phyloP scores from a whole-genome alignment of 2,888 invertebrate genomes.

The Phyto melanocephala region DNA sequence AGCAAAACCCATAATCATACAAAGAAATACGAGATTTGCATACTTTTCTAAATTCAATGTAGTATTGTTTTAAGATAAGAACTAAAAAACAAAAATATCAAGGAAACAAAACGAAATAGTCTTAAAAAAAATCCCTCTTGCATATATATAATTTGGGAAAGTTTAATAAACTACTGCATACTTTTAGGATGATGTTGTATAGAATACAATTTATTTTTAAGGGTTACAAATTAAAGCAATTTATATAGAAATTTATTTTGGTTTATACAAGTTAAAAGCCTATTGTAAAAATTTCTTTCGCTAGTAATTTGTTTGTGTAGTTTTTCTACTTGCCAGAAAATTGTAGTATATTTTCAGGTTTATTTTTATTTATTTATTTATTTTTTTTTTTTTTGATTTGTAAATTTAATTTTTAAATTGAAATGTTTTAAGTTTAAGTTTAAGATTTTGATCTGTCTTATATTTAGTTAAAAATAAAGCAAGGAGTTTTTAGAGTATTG shows the following conservation, averaged over 20 bases:
- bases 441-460: neutral
- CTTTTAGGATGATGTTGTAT: neutral
- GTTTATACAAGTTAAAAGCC: neutral
- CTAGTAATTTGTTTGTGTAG: neutral
- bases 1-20: neutral
- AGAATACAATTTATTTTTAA: neutral
- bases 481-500: neutral
- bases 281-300: neutral
- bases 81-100: neutral
- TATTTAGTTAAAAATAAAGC: neutral
- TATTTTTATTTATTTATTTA: neutral
- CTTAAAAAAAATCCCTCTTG: neutral
- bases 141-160: neutral
- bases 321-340: neutral
- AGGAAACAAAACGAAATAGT: neutral
- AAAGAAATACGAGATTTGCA: slow-evolving; percentile 37
- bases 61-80: too few species aligned
- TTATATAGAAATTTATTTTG: slow-evolving; percentile 1
- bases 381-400: neutral
- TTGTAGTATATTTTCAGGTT: neutral
- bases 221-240: slow-evolving; percentile 5
- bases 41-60: too few species aligned
- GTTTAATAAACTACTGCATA: slow-evolving; percentile 20
- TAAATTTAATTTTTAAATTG: neutral
- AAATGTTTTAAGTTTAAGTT: neutral